phyloP scores from a whole-genome alignment of 2,888 invertebrate genomes.

The Lucinisca nassula region DNA sequence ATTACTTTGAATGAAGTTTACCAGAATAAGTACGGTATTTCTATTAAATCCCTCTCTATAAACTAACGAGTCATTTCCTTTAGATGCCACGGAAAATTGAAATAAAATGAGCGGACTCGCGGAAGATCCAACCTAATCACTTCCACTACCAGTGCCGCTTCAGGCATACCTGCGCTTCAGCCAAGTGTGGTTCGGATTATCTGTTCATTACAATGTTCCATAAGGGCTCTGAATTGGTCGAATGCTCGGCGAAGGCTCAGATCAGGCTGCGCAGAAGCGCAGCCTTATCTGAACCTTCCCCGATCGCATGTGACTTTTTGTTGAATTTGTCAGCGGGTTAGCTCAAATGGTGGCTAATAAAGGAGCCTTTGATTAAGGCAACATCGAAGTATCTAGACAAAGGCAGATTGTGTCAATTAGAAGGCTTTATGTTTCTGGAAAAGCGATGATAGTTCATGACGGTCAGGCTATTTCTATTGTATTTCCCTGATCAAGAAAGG shows the following conservation, averaged over 20 bases:
- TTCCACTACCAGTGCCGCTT: no score
- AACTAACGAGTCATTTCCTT: slow-evolving; percentile 31
- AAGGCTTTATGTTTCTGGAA: slow-evolving; percentile 2
- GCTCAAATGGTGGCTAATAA: slow-evolving; percentile 21
- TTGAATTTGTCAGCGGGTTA: no score
- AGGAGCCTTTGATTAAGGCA: slow-evolving; percentile 14
- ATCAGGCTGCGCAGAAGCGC: no score
- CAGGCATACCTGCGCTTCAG: no score
- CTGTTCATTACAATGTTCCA: no score
- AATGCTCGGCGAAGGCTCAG: no score
- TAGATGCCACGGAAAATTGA: slow-evolving; percentile 13
- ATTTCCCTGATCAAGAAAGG: background rate
- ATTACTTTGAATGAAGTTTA: background rate
- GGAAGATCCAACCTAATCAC: no score
- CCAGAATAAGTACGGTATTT: background rate
- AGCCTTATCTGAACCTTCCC: no score
- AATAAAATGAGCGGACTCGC: background rate
- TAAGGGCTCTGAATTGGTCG: no score
- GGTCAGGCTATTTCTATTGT: background rate
- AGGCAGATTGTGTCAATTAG: slow-evolving; percentile 15
- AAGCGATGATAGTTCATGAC: slow-evolving; percentile 8
- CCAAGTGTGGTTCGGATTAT: no score
- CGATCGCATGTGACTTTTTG: no score
- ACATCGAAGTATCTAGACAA: slow-evolving; percentile 9
- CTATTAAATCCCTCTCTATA: slow-evolving; percentile 13